Percentiles rank a stretch among this genome's conserved stretches.
Conservation (phyloP, 2,888 invertebrate species). For the Bugulina stolonifera region DNA sequence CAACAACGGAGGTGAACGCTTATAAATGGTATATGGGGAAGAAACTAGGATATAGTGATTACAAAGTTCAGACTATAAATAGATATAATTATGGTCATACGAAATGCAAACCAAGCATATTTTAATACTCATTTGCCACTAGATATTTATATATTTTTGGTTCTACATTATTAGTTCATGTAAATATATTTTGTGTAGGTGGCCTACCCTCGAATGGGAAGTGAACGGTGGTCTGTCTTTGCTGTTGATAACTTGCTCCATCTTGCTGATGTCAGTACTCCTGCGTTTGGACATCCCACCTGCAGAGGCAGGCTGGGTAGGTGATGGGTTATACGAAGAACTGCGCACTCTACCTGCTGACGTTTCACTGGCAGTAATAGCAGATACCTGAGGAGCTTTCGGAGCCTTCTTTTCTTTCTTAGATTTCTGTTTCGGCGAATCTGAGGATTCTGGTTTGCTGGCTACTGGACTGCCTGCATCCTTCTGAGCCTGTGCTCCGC, state of each 20-base stretch:
- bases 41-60: neutral
- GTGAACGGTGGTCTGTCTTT: neutral
- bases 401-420: conserved; percentile 22
- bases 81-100: too few relatives aligned
- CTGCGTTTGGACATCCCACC: neutral
- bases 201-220: too few relatives aligned
- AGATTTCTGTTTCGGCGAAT: conserved; percentile 6
- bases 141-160: too few relatives aligned
- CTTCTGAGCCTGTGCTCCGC: neutral
- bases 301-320: neutral
- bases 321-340: neutral
- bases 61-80: too few relatives aligned
- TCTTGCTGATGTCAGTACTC: neutral
- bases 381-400: neutral
- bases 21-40: neutral
- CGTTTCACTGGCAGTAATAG: neutral
- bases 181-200: too few relatives aligned
- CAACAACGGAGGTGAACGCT: too few relatives aligned
- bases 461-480: neutral
- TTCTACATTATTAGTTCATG: too few relatives aligned
- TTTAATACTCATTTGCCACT: too few relatives aligned
- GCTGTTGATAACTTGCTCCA: neutral
- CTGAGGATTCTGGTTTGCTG: neutral
- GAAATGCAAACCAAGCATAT: too few relatives aligned
- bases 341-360: neutral